phyloP scores from a whole-genome alignment of 2,888 invertebrate genomes.

The Cerastis leucographa region DNA sequence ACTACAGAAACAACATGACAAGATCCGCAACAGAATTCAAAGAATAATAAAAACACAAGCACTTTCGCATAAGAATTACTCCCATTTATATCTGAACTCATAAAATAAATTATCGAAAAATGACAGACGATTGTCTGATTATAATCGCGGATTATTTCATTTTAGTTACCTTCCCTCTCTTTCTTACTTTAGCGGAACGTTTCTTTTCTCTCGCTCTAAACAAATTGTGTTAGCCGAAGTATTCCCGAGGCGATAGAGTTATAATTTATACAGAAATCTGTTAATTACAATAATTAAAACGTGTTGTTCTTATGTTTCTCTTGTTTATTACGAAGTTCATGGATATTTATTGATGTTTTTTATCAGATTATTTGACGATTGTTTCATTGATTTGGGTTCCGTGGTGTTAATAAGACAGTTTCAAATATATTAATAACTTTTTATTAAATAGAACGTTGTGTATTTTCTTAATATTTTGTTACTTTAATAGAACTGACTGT shows the following conservation, averaged over 20 bases:
- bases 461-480: background rate
- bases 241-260: slow-evolving; percentile 84
- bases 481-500: background rate
- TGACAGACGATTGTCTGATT: slow-evolving; percentile 83
- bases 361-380: slow-evolving; percentile 73
- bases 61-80: slow-evolving; percentile 65
- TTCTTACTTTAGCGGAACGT: slow-evolving; percentile 45
- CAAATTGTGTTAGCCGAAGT: slow-evolving; percentile 78
- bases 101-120: slow-evolving; percentile 78
- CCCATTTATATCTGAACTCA: slow-evolving; percentile 63
- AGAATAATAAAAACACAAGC: slow-evolving; percentile 58
- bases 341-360: slow-evolving; percentile 81
- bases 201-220: slow-evolving; percentile 70
- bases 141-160: slow-evolving; percentile 81
- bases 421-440: background rate
- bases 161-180: slow-evolving; percentile 69
- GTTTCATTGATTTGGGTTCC: slow-evolving; percentile 72
- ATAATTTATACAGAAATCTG: slow-evolving; percentile 86
- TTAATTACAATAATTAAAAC: slow-evolving; percentile 88
- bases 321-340: slow-evolving; percentile 80
- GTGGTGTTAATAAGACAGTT: background rate
- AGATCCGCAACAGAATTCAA: slow-evolving; percentile 33
- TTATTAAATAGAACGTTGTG: background rate
- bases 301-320: slow-evolving; percentile 79
- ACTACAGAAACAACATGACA: slow-evolving; percentile 1